These are phyloP conservation scores for Phoenoteleia sp. DNA, from an alignment of 2,888 invertebrate species.

Conservation along the genomic window DNA sequence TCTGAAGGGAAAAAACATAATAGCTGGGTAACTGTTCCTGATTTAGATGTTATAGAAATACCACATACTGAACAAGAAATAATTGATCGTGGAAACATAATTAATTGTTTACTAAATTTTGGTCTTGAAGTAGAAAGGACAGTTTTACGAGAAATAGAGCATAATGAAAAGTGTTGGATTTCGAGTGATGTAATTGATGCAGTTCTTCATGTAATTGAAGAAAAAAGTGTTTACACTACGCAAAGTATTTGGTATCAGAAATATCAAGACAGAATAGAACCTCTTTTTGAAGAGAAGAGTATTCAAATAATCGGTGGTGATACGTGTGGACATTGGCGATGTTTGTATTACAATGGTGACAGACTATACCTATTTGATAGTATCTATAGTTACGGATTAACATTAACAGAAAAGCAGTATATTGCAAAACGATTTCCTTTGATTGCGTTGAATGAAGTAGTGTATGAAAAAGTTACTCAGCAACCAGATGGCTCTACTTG, in stretches of 20 bases:
- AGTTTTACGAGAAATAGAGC: background rate
- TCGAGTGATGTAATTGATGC: slow-evolving; percentile 1
- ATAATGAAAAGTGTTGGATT: background rate
- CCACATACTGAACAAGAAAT: background rate
- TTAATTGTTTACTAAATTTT: background rate
- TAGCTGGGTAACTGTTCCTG: background rate
- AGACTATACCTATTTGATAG: slow-evolving; percentile 63
- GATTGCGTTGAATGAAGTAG: slow-evolving; percentile 6
- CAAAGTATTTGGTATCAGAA: slow-evolving; percentile 28
- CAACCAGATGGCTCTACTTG: slow-evolving; percentile 61
- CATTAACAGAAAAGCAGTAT: slow-evolving; percentile 37
- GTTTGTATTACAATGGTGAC: slow-evolving; percentile 56
- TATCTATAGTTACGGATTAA: slow-evolving; percentile 25
- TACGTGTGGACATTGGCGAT: slow-evolving; percentile 61
- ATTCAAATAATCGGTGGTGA: slow-evolving; percentile 65
- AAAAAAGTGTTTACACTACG: background rate
- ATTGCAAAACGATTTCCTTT: slow-evolving; percentile 53
- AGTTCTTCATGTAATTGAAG: slow-evolving; percentile 3
- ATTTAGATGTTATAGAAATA: background rate
- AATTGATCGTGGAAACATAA: background rate
- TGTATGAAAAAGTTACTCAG: slow-evolving; percentile 1
- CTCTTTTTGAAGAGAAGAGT: background rate
- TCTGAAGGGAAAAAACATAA: no score
- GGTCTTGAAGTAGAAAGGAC: background rate
- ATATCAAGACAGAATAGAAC: background rate